Evolutionary conservation across 2,888 invertebrate species (phyloP).

Genomic region (Ennomos fuscantarius): DNA sequence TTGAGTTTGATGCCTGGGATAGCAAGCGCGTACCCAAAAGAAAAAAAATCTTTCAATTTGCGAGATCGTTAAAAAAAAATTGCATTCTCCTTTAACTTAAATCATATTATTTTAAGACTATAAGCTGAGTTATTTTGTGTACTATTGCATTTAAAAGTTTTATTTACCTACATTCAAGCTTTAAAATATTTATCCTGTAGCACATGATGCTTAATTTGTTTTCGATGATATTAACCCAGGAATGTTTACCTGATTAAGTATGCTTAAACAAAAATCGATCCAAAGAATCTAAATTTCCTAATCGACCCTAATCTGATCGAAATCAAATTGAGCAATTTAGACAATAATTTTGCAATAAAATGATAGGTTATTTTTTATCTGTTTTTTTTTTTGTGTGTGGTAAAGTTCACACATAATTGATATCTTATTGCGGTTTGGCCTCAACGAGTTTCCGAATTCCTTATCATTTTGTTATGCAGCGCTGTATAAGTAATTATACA

Average conservation of each 20-base stretch:
- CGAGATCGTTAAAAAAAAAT: too few relatives aligned
- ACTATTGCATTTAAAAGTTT: too few relatives aligned
- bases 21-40: too few relatives aligned
- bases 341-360: slow-evolving; percentile 18
- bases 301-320: slow-evolving; percentile 24
- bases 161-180: too few relatives aligned
- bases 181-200: too few relatives aligned
- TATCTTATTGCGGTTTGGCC: slow-evolving; percentile 18
- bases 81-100: too few relatives aligned
- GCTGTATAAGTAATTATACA: too few relatives aligned
- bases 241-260: slow-evolving; percentile 22
- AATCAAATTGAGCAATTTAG: slow-evolving; percentile 31
- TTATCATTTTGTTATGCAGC: neutral
- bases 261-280: slow-evolving; percentile 24
- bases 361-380: slow-evolving; percentile 19
- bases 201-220: too few relatives aligned
- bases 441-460: slow-evolving; percentile 27
- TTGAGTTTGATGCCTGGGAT: too few relatives aligned
- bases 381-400: neutral
- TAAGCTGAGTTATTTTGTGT: too few relatives aligned
- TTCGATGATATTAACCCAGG: slow-evolving; percentile 6
- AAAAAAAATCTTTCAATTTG: too few relatives aligned
- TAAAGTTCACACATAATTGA: slow-evolving; percentile 27
- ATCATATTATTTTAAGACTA: too few relatives aligned
- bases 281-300: slow-evolving; percentile 24